These are phyloP conservation scores for Pollimyrus isidori DNA, from an alignment of 2,113 vertebrate species.

Conservation along the genomic window DNA sequence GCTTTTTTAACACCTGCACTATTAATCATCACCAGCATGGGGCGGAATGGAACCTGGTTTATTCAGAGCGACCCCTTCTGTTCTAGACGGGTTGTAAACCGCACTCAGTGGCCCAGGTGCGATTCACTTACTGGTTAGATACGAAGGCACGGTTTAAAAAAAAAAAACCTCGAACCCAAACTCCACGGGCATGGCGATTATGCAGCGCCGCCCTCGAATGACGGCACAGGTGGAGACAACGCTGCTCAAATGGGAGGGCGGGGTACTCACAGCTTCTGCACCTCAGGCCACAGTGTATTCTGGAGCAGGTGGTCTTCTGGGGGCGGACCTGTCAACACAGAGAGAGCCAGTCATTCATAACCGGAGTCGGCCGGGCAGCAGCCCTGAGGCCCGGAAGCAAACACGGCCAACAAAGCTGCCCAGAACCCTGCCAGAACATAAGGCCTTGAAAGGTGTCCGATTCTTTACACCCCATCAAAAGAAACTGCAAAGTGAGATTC, in stretches of 20 bases:
- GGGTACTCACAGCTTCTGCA: slow-evolving; percentile 89
- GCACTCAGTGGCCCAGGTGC: not conserved
- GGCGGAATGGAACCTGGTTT: not conserved
- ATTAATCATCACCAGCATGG: not conserved
- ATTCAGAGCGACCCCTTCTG: not conserved
- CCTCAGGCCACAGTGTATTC: slow-evolving; percentile 95
- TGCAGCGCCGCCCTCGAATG: not conserved
- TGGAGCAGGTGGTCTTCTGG: slow-evolving; percentile 93
- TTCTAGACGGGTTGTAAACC: not conserved
- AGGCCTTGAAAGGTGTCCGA: not conserved
- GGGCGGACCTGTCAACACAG: slow-evolving; percentile 73
- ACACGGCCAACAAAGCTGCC: not conserved
- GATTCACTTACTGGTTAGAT: not conserved
- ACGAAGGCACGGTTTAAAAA: too few relatives aligned
- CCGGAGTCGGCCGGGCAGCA: not conserved
- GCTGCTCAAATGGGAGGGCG: not conserved
- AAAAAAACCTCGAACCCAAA: not conserved
- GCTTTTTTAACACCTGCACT: not conserved
- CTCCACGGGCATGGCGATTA: not conserved
- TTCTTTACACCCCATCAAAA: not conserved
- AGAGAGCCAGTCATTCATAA: not conserved
- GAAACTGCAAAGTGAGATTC: not conserved
- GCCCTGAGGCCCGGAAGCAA: not conserved
- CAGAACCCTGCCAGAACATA: not conserved
- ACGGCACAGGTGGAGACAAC: not conserved